phyloP scores from a whole-genome alignment of 2,113 vertebrate species.

The Elanus axillaris region DNA sequence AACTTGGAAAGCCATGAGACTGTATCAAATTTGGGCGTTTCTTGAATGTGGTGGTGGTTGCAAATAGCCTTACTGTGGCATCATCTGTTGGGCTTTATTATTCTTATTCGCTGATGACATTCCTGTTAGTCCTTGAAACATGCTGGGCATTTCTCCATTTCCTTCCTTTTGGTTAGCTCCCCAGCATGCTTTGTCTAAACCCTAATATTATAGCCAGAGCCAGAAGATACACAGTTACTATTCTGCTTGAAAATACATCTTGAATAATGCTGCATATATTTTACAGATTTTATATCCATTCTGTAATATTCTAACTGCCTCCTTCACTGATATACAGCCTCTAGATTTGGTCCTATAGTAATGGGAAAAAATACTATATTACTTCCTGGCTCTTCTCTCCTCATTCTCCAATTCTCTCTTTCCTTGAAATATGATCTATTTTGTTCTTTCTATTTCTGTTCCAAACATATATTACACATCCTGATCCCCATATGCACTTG shows the following conservation, averaged over 20 bases:
- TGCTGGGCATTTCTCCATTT: constrained; percentile 32
- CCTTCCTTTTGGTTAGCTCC: background rate
- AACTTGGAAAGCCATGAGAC: background rate
- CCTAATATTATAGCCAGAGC: background rate
- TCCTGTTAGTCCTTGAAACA: constrained; percentile 37
- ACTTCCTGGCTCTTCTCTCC: constrained; percentile 62
- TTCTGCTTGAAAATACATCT: constrained; percentile 49
- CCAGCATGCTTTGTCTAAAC: constrained; percentile 13
- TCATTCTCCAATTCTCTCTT: constrained; percentile 58
- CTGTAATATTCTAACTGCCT: constrained; percentile 59
- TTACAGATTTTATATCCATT: constrained; percentile 51
- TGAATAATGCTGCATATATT: constrained; percentile 57
- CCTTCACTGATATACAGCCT: constrained; percentile 46
- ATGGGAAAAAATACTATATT: constrained; percentile 46
- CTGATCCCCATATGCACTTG: background rate
- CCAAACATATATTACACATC: constrained; percentile 22
- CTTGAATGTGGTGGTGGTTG: background rate
- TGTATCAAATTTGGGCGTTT: background rate
- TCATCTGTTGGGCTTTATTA: constrained; percentile 1
- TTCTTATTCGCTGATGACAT: background rate
- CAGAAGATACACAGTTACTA: constrained; percentile 5
- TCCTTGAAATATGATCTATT: constrained; percentile 57
- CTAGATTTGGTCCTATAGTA: constrained; percentile 51
- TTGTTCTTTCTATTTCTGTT: constrained; percentile 52
- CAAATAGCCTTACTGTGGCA: background rate